A percentile compares a stretch with the other conserved stretches of the same genome.
phyloP scores from a whole-genome alignment of 2,113 vertebrate species.

The Limanda limanda region DNA sequence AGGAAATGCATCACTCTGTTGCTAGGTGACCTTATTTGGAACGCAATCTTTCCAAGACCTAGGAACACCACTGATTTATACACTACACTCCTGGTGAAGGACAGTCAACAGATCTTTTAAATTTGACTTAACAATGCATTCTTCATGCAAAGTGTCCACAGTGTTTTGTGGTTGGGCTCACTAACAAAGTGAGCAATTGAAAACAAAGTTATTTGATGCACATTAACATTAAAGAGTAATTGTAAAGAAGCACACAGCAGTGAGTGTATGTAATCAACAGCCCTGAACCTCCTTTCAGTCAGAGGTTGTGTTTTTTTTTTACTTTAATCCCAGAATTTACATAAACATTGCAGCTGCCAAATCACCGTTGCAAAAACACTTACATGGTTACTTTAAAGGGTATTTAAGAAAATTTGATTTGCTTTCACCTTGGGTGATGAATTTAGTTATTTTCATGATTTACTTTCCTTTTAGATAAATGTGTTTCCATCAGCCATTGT shows the following conservation, averaged over 20 bases:
- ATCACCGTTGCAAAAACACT: not conserved
- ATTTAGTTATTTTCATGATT: not conserved
- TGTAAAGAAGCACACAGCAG: not conserved
- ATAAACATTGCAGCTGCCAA: not conserved
- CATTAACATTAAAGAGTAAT: no score
- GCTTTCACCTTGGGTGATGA: not conserved
- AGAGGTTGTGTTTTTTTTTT: not conserved
- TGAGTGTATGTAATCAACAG: not conserved
- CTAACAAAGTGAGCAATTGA: no score
- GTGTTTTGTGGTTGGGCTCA: no score
- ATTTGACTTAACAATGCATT: no score
- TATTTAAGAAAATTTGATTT: not conserved
- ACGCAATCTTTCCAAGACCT: no score
- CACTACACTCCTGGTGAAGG: no score
- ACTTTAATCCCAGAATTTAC: conserved; percentile 6
- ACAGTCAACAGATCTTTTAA: no score
- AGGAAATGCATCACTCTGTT: not conserved
- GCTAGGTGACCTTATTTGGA: not conserved
- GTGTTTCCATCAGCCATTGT: not conserved
- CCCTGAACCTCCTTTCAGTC: not conserved
- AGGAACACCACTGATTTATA: no score
- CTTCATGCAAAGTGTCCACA: no score
- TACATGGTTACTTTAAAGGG: not conserved
- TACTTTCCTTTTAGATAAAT: not conserved
- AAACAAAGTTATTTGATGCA: no score